Percentiles rank a stretch among this genome's conserved stretches.
These are phyloP conservation scores for Halichondria panicea DNA, from an alignment of 37 sponge, comb jelly and placozoan species.

Conservation along the genomic window DNA sequence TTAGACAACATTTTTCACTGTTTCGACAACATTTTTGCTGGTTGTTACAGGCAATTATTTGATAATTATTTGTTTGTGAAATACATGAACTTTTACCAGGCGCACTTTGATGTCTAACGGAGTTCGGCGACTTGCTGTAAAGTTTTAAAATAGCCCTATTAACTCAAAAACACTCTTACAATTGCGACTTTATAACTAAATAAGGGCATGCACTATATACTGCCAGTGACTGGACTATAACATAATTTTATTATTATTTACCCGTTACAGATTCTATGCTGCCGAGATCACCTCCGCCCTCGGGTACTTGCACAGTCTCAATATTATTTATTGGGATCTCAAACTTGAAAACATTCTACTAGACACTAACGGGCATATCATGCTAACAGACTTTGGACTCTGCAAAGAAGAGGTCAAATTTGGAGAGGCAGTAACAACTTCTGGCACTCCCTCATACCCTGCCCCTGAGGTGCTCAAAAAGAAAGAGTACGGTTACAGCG, in stretches of 20 bases:
- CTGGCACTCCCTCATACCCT: slow-evolving; percentile 96
- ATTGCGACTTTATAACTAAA: no score
- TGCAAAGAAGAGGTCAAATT: slow-evolving; percentile 87
- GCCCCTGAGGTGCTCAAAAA: slow-evolving; percentile 96
- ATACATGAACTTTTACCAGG: no score
- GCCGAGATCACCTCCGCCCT: slow-evolving; percentile 94
- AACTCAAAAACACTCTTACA: no score
- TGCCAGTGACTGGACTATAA: no score
- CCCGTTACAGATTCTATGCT: slow-evolving; percentile 74
- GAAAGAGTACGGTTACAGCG: slow-evolving; percentile 84
- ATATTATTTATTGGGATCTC: slow-evolving; percentile 90
- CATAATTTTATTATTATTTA: not conserved
- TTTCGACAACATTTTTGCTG: no score
- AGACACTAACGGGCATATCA: slow-evolving; percentile 83
- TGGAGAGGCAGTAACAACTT: slow-evolving; percentile 86
- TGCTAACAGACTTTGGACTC: slow-evolving; percentile 94
- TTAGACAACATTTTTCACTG: no score
- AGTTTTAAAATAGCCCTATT: no score
- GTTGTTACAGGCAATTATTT: no score
- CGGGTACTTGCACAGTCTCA: slow-evolving; percentile 80
- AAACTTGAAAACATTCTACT: slow-evolving; percentile 95
- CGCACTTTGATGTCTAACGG: no score
- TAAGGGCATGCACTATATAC: no score
- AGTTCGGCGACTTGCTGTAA: no score
- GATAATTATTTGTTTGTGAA: no score